Percentiles rank a stretch among this genome's conserved stretches.
These are phyloP conservation scores for Beris morrisii DNA, from an alignment of 2,888 invertebrate species.

Conservation along the genomic window DNA sequence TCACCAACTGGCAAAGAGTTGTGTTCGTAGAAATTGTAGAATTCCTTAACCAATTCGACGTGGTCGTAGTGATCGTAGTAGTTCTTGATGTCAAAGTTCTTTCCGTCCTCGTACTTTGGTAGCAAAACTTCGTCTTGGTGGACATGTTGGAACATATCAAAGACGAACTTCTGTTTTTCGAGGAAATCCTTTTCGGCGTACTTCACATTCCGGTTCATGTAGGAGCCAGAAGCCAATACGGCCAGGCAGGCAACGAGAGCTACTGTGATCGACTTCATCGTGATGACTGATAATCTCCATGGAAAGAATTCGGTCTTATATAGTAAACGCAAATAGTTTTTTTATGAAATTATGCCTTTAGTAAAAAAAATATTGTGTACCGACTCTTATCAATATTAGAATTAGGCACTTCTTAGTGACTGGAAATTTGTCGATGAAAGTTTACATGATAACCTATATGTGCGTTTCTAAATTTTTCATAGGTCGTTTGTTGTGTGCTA, in stretches of 20 bases:
- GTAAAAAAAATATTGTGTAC: too few species aligned
- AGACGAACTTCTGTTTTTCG: constrained; percentile 59
- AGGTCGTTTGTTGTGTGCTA: too few species aligned
- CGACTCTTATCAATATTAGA: too few species aligned
- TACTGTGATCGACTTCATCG: constrained; percentile 50
- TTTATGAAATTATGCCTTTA: too few species aligned
- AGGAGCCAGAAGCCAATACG: constrained; percentile 42
- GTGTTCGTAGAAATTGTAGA: constrained; percentile 61
- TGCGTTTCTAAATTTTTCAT: too few species aligned
- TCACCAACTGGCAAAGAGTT: constrained; percentile 52
- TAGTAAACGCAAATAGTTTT: too few species aligned
- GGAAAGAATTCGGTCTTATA: constrained; percentile 34
- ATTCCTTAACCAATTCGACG: constrained; percentile 61
- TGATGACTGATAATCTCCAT: constrained; percentile 44
- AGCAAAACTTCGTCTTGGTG: constrained; percentile 62
- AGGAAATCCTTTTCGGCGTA: constrained; percentile 60
- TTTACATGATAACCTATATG: too few species aligned
- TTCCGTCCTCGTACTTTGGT: constrained; percentile 58
- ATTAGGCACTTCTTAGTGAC: too few species aligned
- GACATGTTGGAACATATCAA: constrained; percentile 60
- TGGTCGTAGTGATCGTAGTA: constrained; percentile 65
- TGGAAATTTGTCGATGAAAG: too few species aligned
- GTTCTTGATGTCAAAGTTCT: constrained; percentile 63
- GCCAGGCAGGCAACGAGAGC: constrained; percentile 44
- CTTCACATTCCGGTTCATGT: constrained; percentile 45